A percentile compares a stretch with the other conserved stretches of the same genome.
Conservation (phyloP, 2,888 invertebrate species). For the Bombylius discolor region DNA sequence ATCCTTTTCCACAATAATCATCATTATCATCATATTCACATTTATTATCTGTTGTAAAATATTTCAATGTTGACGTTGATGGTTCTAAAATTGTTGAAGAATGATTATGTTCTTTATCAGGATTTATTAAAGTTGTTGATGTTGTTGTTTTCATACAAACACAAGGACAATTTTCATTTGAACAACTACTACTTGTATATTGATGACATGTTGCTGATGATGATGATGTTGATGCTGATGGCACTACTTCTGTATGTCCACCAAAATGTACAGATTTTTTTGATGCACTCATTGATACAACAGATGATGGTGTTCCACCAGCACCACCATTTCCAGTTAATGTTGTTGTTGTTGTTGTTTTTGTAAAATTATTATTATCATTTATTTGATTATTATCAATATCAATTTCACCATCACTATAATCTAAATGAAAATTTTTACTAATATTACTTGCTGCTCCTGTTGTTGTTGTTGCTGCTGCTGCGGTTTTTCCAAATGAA, state of each 20-base stretch:
- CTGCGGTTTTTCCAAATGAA: slow-evolving; percentile 28
- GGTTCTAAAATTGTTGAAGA: too few species aligned
- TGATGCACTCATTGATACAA: background rate
- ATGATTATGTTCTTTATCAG: too few species aligned
- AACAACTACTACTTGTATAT: slow-evolving; percentile 33
- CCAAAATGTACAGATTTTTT: slow-evolving; percentile 35
- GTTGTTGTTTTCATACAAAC: slow-evolving; percentile 6
- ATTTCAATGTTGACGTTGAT: background rate
- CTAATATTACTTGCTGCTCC: slow-evolving; percentile 13
- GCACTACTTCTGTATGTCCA: slow-evolving; percentile 19
- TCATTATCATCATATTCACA: background rate
- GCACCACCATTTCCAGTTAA: slow-evolving; percentile 6
- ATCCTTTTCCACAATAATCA: background rate
- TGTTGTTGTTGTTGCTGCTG: too few species aligned
- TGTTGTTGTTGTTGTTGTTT: background rate
- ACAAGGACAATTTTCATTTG: slow-evolving; percentile 33
- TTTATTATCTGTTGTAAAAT: background rate
- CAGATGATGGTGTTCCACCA: too few species aligned
- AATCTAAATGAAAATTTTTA: slow-evolving; percentile 18
- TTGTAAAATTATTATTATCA: background rate
- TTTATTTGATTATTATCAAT: slow-evolving; percentile 3
- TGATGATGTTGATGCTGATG: background rate
- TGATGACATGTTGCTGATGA: slow-evolving; percentile 18
- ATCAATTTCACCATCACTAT: slow-evolving; percentile 32
- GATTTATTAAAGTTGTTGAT: too few species aligned